A percentile compares a stretch with the other conserved stretches of the same genome.
Conservation (phyloP, 2,113 vertebrate species). For the Choloepus hoffmanni region DNA sequence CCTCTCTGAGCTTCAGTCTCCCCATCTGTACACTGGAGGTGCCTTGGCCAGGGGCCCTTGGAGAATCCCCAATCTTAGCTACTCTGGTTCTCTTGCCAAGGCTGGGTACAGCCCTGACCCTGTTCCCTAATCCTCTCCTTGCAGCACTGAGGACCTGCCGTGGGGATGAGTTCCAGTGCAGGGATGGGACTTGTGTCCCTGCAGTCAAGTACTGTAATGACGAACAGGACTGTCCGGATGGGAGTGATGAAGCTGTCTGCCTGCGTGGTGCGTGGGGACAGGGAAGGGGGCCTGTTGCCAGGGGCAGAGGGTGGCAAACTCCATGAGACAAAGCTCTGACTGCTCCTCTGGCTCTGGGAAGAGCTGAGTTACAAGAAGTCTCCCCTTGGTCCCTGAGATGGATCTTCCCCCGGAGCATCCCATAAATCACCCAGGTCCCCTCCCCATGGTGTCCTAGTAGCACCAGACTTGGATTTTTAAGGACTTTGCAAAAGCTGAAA, state of each 20-base stretch:
- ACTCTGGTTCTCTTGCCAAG: neutral
- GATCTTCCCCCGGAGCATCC: neutral
- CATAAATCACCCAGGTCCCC: neutral
- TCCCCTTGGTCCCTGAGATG: neutral
- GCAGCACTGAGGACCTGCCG: slow-evolving; percentile 90
- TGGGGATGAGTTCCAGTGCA: slow-evolving; percentile 96
- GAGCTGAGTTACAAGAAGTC: neutral
- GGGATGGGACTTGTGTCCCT: slow-evolving; percentile 94
- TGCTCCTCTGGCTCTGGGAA: neutral
- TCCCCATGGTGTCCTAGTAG: neutral
- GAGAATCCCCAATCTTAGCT: slow-evolving; percentile 29
- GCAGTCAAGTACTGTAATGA: slow-evolving; percentile 95
- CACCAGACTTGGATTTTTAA: slow-evolving; percentile 11
- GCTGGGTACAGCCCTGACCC: neutral
- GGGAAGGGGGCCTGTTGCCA: neutral
- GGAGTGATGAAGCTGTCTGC: slow-evolving; percentile 95
- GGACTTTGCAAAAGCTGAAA: neutral
- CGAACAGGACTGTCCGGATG: slow-evolving; percentile 93
- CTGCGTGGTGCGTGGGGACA: slow-evolving; percentile 88
- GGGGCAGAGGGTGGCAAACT: neutral
- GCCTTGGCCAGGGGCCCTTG: slow-evolving; percentile 59
- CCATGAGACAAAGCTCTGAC: neutral
- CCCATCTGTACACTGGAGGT: slow-evolving; percentile 41
- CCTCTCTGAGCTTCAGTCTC: slow-evolving; percentile 83
- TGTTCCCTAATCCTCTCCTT: neutral